Evolutionary conservation across 1,140 invertebrate genomes (phyloP), one percentile per base, ranked within the genome.

Genomic region (Arion vulgaris): DNA sequence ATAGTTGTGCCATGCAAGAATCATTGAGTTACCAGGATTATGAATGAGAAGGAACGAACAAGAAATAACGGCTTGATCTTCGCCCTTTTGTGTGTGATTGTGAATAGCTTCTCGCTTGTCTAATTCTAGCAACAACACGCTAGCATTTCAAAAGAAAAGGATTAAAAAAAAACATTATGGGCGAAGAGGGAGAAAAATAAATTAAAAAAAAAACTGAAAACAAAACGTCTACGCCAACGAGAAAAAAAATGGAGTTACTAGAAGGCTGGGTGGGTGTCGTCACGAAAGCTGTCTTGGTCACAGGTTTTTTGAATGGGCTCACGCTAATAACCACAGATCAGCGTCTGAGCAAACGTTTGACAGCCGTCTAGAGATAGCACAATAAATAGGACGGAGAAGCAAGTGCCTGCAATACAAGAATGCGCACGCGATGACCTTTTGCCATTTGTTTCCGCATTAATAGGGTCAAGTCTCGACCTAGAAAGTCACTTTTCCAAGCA

Each of bases 311-410:
- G 4, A 57, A 11, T 7, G 51, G 51, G 51, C 51, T 57, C 51
- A 57, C 51, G 51, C 51, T 57, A 57, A 57, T 57, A 26, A 57
- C 51, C 26, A 23, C 51, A 26, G 17, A 57, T 7, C 51, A 57
- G 51, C 51, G 51, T 57, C 51, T 57, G 15, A 57, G 51, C 51
- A 57, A 57, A 57, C 51, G 26, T 71, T 71, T 19, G 68, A 71
- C 38, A 34, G 38, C n/a, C 68, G 38, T 17, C 15, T n/a, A 32
- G 68, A 13, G 32, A 36, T 34, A 39, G 51, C 51, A 57, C 51
- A 57, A 57, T 57, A 57, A 57, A 71, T 71, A 71, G 68, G 38
- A 34, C 68, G 51, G 51, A 23, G 9, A 49, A 11, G 51, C 51
- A 17, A 57, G 51, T 57, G 51, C 51, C 51, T 17, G 15, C 26